Evolutionary conservation across 2,888 invertebrate species (phyloP).

Genomic region (Odontothrips loti): DNA sequence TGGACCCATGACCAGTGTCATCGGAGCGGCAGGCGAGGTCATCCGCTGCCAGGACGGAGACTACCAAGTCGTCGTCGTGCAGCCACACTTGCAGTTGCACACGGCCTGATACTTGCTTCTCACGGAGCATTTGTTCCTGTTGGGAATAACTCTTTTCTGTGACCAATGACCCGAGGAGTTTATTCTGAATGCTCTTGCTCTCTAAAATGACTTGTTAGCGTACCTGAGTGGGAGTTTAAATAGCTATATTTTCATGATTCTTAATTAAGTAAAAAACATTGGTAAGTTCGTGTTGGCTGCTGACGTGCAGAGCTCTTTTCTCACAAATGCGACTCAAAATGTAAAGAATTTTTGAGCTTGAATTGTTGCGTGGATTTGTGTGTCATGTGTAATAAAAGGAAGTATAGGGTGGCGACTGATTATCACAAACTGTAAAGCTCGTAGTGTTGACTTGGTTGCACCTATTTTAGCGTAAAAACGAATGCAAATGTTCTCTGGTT

Average conservation of each 20-base stretch:
- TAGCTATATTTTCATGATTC: too few species aligned
- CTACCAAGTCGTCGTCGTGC: constrained; percentile 78
- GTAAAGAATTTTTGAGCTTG: too few species aligned
- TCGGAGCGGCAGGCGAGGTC: constrained; percentile 77
- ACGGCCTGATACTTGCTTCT: constrained; percentile 72
- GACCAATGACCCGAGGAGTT: background rate
- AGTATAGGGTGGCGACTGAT: too few species aligned
- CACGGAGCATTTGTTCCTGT: constrained; percentile 68
- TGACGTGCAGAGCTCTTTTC: too few species aligned
- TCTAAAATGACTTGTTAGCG: too few species aligned
- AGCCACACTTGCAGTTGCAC: constrained; percentile 88
- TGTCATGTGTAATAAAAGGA: too few species aligned
- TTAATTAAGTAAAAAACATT: too few species aligned
- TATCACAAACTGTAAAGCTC: background rate
- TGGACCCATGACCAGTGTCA: constrained; percentile 66
- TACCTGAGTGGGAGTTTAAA: too few species aligned
- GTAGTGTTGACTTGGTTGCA: constrained; percentile 3
- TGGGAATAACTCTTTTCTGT: constrained; percentile 38
- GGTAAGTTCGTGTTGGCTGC: too few species aligned
- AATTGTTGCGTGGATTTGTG: too few species aligned
- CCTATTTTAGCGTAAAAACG: background rate
- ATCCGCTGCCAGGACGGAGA: constrained; percentile 80
- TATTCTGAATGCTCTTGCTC: background rate
- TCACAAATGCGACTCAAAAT: too few species aligned
- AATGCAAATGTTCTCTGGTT: background rate